Evolutionary conservation across 2,797 vertebrate genomes (phyloP), one percentile per base, ranked within the genome.

Genomic region (Sphaeramia orbicularis): DNA sequence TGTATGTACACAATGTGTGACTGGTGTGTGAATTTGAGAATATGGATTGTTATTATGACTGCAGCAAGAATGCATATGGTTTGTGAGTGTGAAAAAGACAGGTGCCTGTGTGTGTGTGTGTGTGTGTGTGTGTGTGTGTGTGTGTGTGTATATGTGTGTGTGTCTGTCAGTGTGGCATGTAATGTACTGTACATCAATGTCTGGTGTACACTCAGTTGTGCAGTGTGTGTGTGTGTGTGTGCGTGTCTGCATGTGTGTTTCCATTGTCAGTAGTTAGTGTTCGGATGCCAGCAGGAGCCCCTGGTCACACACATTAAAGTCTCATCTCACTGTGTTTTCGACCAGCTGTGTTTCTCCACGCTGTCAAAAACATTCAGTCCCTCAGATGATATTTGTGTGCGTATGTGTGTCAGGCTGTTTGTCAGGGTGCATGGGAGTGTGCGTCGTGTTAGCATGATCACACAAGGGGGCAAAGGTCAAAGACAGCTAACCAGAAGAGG

Each of bases 231-330:
- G n/a, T n/a, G n/a, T n/a, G n/a, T n/a, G n/a, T n/a, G n/a, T n/a
- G n/a, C n/a, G n/a, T 50, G 41, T 55, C 41, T 14, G 21, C 61
- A 42, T 27, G 57, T 48, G 35, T 74, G 52, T 55, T 72, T 62
- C 69, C 61, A 81, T 68, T 82, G 79, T 78, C 67, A 50, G 65
- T 64, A 41, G 61, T 84, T 78, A 72, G 72, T 74, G 71, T 76
- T 72, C 1, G 37, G 71, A 84, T 74, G 74, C 77, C 86, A 90
- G 86, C 85, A 86, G 86, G 83, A 81, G 56, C 74, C 75, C 64
- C 60, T 71, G 74, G 90, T 90, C 90, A 91, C 90, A 90, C 63
- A 62, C 80, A 87, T 89, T 90, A 89, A 75, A 86, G 81, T 76
- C 87, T 90, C 87, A 90, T 90, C 80, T 90, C 74, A 72, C 57